Evolutionary conservation across 2,888 invertebrate species (phyloP).

Genomic region (Phengaris alcon): DNA sequence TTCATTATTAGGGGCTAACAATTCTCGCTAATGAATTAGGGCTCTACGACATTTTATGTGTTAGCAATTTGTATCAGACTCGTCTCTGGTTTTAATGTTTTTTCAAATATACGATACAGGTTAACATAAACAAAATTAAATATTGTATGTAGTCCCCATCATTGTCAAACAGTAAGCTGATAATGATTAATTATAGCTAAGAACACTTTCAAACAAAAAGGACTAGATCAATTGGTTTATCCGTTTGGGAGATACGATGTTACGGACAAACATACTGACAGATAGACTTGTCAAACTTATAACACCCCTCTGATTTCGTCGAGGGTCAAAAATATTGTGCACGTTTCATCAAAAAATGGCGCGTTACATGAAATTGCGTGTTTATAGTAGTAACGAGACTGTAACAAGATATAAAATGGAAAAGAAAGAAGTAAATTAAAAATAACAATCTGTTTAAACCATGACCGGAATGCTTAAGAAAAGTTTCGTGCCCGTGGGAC

Average conservation of each 20-base stretch:
- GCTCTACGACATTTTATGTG: not conserved
- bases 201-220: too few species aligned
- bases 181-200: too few species aligned
- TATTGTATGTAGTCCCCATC: too few species aligned
- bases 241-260: too few species aligned
- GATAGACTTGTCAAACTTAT: too few species aligned
- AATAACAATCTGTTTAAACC: slow-evolving; percentile 22
- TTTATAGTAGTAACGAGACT: not conserved
- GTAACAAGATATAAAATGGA: slow-evolving; percentile 7
- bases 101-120: too few species aligned
- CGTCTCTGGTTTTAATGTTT: not conserved
- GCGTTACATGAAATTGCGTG: not conserved
- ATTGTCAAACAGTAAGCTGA: too few species aligned
- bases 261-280: too few species aligned
- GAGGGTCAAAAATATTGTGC: too few species aligned
- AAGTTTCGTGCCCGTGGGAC: slow-evolving; percentile 19
- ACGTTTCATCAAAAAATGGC: not conserved
- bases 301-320: too few species aligned
- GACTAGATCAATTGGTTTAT: too few species aligned
- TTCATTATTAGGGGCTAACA: slow-evolving; percentile 8
- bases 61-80: slow-evolving; percentile 7
- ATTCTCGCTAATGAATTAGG: slow-evolving; percentile 12
- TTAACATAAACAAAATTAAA: too few species aligned
- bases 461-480: slow-evolving; percentile 15
- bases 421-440: slow-evolving; percentile 20